phyloP scores from a whole-genome alignment of 2,113 vertebrate genomes.

The Psephotus haematonotus region DNA sequence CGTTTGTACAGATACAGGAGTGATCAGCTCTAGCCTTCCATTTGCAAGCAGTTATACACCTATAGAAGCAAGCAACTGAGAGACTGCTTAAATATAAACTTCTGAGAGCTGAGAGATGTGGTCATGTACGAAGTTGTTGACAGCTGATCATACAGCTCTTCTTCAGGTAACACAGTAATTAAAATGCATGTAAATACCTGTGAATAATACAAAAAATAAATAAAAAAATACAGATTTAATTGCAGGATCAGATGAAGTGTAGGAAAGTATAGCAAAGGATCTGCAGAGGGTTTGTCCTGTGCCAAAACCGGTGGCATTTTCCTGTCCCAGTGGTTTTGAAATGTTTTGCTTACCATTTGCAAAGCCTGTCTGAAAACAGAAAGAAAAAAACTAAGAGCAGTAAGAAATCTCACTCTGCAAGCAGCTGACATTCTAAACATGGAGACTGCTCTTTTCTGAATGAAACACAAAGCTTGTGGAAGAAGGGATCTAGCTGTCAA shows the following conservation, averaged over 20 bases:
- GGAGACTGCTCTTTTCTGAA: background rate
- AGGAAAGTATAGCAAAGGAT: background rate
- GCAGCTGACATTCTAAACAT: background rate
- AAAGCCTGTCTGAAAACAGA: background rate
- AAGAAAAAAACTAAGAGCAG: background rate
- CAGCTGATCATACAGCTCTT: background rate
- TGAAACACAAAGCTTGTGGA: background rate
- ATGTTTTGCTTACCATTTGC: background rate
- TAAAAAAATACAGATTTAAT: background rate
- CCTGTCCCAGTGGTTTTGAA: background rate
- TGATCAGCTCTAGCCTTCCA: background rate
- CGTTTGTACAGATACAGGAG: background rate
- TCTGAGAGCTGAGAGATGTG: background rate
- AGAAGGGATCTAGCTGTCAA: background rate
- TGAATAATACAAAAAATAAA: background rate
- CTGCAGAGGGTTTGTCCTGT: background rate
- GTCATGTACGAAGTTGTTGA: background rate
- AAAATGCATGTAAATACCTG: background rate
- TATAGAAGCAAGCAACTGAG: background rate
- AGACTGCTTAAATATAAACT: background rate
- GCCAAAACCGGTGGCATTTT: background rate
- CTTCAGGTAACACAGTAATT: background rate
- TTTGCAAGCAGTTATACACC: background rate
- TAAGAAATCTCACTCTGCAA: background rate
- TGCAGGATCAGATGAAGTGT: background rate